These are phyloP conservation scores for Jaculus jaculus DNA, from an alignment of 2,113 vertebrate species.

Conservation along the genomic window DNA sequence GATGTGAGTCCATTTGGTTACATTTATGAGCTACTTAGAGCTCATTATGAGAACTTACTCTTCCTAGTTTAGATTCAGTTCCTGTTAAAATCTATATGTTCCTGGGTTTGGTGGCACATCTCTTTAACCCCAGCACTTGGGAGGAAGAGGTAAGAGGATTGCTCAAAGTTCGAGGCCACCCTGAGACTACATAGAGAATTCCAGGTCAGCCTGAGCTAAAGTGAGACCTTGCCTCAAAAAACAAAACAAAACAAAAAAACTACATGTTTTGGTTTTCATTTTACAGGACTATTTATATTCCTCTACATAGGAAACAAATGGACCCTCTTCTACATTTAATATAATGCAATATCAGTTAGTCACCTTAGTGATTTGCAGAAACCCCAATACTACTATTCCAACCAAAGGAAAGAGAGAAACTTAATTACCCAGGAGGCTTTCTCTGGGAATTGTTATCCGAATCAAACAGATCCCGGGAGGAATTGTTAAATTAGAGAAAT, in stretches of 20 bases:
- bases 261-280: background rate
- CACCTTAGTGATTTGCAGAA: constrained; percentile 11
- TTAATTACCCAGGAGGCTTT: background rate
- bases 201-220: no score
- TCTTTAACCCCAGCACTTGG: no score
- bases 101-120: no score
- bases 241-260: no score
- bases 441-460: background rate
- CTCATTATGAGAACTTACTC: background rate
- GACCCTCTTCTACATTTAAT: background rate
- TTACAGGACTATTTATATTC: background rate
- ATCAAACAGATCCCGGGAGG: background rate
- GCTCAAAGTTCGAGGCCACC: no score
- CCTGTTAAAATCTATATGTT: no score
- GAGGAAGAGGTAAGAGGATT: no score
- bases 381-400: background rate
- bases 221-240: no score
- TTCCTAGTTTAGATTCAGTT: background rate
- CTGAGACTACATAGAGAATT: no score
- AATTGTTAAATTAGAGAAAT: constrained; percentile 5
- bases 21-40: background rate
- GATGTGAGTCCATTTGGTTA: background rate
- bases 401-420: background rate
- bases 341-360: background rate
- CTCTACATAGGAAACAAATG: background rate